Evolutionary conservation across 2,888 invertebrate genomes (phyloP).

Genomic region (Drosophila gaucha): DNA sequence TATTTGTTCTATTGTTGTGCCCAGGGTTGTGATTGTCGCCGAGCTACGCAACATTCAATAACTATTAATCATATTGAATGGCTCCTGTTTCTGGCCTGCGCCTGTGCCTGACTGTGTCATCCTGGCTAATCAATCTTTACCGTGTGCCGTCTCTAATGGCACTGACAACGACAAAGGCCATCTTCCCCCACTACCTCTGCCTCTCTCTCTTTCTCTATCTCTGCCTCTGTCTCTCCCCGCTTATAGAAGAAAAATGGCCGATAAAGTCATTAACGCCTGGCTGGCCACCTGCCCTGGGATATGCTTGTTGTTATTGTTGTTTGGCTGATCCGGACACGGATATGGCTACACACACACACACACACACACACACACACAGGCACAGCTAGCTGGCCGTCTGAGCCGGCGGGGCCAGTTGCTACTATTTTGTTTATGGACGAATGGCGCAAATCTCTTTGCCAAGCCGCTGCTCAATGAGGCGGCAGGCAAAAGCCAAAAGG

Average conservation of each 20-base stretch:
- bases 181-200: conserved; percentile 25
- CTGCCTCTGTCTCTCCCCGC: background rate
- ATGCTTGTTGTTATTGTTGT: conserved; percentile 5
- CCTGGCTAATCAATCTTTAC: conserved; percentile 73
- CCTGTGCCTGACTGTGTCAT: conserved; percentile 59
- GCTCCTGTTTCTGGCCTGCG: conserved; percentile 9
- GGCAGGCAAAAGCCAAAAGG: conserved; percentile 77
- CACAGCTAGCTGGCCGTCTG: conserved; percentile 34
- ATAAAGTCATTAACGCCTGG: conserved; percentile 79
- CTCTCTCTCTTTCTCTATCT: conserved; percentile 10
- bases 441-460: conserved; percentile 62
- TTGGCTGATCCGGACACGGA: conserved; percentile 44
- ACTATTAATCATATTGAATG: conserved; percentile 77
- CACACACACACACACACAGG: conserved; percentile 1
- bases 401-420: conserved; percentile 54
- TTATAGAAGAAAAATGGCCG: conserved; percentile 68
- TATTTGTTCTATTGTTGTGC: conserved; percentile 27
- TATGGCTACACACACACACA: conserved; percentile 14
- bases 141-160: conserved; percentile 54
- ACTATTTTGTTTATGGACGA: conserved; percentile 71
- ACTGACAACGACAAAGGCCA: conserved; percentile 60
- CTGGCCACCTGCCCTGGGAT: conserved; percentile 62
- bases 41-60: conserved; percentile 69
- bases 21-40: conserved; percentile 48
- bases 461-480: conserved; percentile 74